Percentiles rank a stretch among this genome's conserved stretches.
phyloP scores from a whole-genome alignment of 2,888 invertebrate genomes.

The Stenodera caucasica region DNA sequence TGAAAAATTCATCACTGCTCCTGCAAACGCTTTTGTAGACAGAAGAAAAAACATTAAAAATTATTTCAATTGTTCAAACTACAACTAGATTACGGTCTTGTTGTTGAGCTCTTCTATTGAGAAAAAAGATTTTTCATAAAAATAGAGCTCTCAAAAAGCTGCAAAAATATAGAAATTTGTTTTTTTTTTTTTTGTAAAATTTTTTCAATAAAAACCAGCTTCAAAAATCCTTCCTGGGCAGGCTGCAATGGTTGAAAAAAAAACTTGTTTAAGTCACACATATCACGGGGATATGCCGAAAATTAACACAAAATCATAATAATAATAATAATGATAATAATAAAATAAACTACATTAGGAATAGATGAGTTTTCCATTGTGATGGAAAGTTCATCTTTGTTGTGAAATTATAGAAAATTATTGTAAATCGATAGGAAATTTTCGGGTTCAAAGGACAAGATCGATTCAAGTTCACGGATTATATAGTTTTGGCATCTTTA shows the following conservation, averaged over 20 bases:
- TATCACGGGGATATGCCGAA: constrained; percentile 57
- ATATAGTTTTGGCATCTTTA: constrained; percentile 20
- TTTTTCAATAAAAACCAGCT: constrained; percentile 33
- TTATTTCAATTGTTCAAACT: constrained; percentile 18
- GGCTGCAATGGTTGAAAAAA: constrained; percentile 57
- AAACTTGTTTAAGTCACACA: constrained; percentile 49
- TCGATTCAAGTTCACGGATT: constrained; percentile 14
- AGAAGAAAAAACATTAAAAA: constrained; percentile 50
- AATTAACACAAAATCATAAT: constrained; percentile 35
- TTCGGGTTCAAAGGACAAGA: constrained; percentile 22
- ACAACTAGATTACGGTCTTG: constrained; percentile 1
- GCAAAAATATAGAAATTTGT: constrained; percentile 47
- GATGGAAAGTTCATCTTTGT: constrained; percentile 12
- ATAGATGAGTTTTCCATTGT: too few species aligned
- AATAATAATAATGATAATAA: constrained; percentile 8
- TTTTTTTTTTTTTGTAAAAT: constrained; percentile 44
- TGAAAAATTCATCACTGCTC: constrained; percentile 53
- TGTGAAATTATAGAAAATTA: constrained; percentile 23
- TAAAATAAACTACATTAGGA: constrained; percentile 25
- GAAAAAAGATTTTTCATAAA: too few species aligned
- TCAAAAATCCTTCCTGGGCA: constrained; percentile 52
- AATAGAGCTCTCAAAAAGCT: constrained; percentile 45
- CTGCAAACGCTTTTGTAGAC: constrained; percentile 60
- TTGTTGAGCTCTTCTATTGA: neutral
- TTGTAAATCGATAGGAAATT: constrained; percentile 19